These are phyloP conservation scores for Labeo rohita DNA, from an alignment of 2,113 vertebrate species.

Conservation along the genomic window DNA sequence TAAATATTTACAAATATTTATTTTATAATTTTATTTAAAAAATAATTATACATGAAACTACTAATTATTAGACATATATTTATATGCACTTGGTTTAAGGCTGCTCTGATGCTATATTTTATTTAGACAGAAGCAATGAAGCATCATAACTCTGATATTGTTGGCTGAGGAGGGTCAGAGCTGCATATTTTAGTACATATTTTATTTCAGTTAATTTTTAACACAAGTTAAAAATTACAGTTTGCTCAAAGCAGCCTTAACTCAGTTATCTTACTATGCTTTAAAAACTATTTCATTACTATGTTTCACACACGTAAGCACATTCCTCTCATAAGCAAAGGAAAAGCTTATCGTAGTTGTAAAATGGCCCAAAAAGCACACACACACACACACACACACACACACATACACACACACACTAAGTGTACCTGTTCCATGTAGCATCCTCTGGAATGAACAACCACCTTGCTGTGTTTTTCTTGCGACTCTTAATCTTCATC, in stretches of 20 bases:
- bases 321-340: neutral
- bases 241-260: neutral
- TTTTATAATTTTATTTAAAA: neutral
- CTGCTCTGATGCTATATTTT: neutral
- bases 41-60: neutral
- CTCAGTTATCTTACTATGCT: neutral
- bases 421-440: conserved; percentile 46
- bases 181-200: neutral
- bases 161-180: neutral
- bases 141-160: neutral
- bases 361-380: neutral
- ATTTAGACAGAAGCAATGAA: neutral
- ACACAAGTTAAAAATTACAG: neutral
- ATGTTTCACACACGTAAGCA: neutral
- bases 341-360: neutral
- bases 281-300: neutral
- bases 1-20: neutral
- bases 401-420: neutral
- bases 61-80: neutral
- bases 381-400: neutral
- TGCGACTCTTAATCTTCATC: conserved; percentile 55
- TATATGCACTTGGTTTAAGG: neutral
- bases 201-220: neutral
- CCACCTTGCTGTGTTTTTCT: conserved; percentile 28
- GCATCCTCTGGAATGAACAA: conserved; percentile 10